Evolutionary conservation across 2,797 vertebrate species (phyloP), one percentile per base, ranked within the genome.

Genomic region (Aythya fuligula): DNA sequence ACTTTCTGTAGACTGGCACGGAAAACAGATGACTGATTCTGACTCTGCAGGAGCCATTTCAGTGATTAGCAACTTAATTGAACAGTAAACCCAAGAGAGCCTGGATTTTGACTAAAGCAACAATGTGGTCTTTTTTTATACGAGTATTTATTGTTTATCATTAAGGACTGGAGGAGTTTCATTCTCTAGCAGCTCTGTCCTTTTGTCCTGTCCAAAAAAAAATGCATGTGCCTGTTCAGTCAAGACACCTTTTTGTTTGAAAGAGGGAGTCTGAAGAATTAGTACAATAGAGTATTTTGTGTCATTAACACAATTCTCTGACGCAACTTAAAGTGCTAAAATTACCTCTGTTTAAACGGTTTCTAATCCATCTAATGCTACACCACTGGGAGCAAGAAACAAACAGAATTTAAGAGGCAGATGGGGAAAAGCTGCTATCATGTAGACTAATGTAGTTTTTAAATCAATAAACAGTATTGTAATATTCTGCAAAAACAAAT

Each of bases 1-100:
- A 99, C 99, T 96, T 99, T 99, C 97, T 99, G 99, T 75, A 98
- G 99, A 93, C 98, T 99, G 76, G 99, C 99, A 87, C 98, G 98
- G 95, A 99, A 99, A 98, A 99, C 99, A 3, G 99, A 99, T 58
- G 99, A 99, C 97, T 99, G 98, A 98, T 64, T 65, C 65, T 58
- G 62, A 47, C 70, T 74, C 86, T 20, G 4, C 22, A 20, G 73
- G 93, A 93, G 90, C 74, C 67, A 8, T 72, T 94, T 90, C 86
- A 85, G 93, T 89, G 84, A 88, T 85, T 53, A 58, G 53, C 66
- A 43, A 81, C 89, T 80, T 84, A 65, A 77, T 39, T 79, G 95
- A 72, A 91, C 75, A 67, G 75, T 72, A 71, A 81, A 91, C 57
- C 65, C 20, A 54, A 83, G 87, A 93, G 83, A 95, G 95, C 94